Percentiles rank a stretch among this genome's conserved stretches.
Evolutionary conservation across 2,888 invertebrate genomes (phyloP).

Genomic region (Clanis bilineata): DNA sequence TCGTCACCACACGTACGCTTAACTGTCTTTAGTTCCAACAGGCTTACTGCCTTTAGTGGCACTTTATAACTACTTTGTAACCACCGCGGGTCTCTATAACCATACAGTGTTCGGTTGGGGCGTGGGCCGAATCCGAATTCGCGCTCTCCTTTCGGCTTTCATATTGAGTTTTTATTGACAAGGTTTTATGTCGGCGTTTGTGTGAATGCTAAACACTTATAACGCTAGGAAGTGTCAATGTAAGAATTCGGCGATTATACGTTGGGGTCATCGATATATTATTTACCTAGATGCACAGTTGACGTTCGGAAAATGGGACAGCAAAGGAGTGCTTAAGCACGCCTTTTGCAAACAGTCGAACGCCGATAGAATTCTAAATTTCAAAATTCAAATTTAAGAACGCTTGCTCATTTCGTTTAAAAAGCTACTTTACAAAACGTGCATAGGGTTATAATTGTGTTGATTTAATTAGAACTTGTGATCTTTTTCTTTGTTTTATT

Average conservation of each 20-base stretch:
- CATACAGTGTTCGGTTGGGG: slow-evolving; percentile 1
- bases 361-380: too few species aligned
- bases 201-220: slow-evolving; percentile 42
- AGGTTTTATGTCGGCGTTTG: slow-evolving; percentile 48
- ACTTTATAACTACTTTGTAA: slow-evolving; percentile 69
- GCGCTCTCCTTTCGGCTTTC: slow-evolving; percentile 40
- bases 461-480: too few species aligned
- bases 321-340: too few species aligned
- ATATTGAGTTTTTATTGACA: slow-evolving; percentile 67
- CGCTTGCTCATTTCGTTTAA: too few species aligned
- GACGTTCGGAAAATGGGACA: too few species aligned
- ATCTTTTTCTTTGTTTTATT: too few species aligned
- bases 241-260: background rate
- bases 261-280: too few species aligned
- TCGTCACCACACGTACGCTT: slow-evolving; percentile 49
- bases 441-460: too few species aligned
- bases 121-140: slow-evolving; percentile 14
- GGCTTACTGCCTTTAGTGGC: slow-evolving; percentile 47
- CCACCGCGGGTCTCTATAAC: slow-evolving; percentile 42
- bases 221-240: slow-evolving; percentile 17
- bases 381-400: too few species aligned
- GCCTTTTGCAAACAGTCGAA: too few species aligned
- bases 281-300: too few species aligned
- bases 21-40: slow-evolving; percentile 46
- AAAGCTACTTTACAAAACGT: too few species aligned